Conservation (phyloP, 2,797 vertebrate genomes). For the Anguilla marmorata region DNA sequence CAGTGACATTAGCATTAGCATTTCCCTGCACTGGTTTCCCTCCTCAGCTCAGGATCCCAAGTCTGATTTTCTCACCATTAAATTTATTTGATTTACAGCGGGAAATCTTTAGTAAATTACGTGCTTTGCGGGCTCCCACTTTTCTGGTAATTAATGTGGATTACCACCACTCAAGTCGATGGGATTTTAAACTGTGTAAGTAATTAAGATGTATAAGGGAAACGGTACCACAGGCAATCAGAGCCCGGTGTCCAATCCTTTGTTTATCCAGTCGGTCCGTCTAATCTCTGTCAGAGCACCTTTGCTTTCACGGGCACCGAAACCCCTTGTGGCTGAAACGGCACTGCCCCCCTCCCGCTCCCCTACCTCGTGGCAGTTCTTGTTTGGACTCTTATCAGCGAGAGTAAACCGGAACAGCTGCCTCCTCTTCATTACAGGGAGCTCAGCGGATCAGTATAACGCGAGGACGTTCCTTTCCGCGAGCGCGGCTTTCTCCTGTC, state of each 20-base stretch:
- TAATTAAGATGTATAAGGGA: slow-evolving; percentile 36
- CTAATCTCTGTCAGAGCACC: slow-evolving; percentile 17
- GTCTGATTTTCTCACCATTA: not conserved
- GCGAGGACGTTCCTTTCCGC: not conserved
- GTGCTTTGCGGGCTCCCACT: not conserved
- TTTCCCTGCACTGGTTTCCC: not conserved
- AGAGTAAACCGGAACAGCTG: slow-evolving; percentile 61
- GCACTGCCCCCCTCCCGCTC: not conserved
- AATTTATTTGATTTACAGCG: not conserved
- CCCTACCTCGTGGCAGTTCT: not conserved
- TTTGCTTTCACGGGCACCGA: not conserved
- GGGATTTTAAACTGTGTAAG: slow-evolving; percentile 23
- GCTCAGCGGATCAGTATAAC: slow-evolving; percentile 44
- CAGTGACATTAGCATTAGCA: too few species aligned
- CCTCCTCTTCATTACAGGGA: slow-evolving; percentile 59
- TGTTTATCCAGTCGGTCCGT: slow-evolving; percentile 22
- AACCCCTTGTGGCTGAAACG: slow-evolving; percentile 1
- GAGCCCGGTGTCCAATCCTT: not conserved
- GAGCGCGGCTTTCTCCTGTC: not conserved
- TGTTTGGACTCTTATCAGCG: slow-evolving; percentile 18
- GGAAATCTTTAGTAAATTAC: too few species aligned
- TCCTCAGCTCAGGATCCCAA: not conserved
- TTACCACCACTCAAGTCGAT: slow-evolving; percentile 24
- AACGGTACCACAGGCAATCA: slow-evolving; percentile 9
- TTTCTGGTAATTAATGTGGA: slow-evolving; percentile 31